Percentiles rank a stretch among this genome's conserved stretches.
Evolutionary conservation across 2,113 vertebrate species (phyloP).

Genomic region (Petaurus breviceps): DNA sequence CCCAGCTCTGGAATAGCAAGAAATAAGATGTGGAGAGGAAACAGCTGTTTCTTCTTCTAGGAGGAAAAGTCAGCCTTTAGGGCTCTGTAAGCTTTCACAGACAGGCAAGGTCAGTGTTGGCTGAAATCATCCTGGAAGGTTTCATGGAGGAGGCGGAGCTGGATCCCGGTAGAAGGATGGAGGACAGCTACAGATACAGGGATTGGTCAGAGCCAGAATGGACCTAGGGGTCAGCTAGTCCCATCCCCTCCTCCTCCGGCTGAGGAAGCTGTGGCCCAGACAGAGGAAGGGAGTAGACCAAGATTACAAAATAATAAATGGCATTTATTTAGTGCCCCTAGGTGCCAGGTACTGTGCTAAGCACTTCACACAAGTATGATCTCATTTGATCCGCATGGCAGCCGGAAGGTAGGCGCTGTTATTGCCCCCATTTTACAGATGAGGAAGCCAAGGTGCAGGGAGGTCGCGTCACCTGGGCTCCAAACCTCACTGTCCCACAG

Average conservation of each 20-base stretch:
- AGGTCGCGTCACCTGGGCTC: neutral
- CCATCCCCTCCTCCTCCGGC: slow-evolving; percentile 10
- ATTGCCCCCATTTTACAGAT: neutral
- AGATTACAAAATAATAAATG: too few species aligned
- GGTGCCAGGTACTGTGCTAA: too few species aligned
- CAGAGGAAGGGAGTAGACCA: too few species aligned
- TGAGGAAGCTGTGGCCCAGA: slow-evolving; percentile 8
- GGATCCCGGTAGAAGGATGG: neutral
- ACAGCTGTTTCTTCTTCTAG: neutral
- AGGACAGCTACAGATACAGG: slow-evolving; percentile 17
- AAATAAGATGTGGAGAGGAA: too few species aligned
- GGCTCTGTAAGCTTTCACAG: neutral
- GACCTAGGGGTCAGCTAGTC: slow-evolving; percentile 1
- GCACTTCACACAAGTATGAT: too few species aligned
- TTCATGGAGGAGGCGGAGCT: slow-evolving; percentile 36
- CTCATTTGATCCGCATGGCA: too few species aligned
- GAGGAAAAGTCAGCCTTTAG: neutral
- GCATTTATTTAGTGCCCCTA: too few species aligned
- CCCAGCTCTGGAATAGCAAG: slow-evolving; percentile 21
- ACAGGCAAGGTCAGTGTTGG: neutral
- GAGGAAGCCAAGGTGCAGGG: neutral
- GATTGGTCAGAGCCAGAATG: slow-evolving; percentile 6
- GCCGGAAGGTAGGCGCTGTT: neutral
- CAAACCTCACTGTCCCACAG: neutral
- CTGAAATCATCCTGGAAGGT: slow-evolving; percentile 11